Conservation (phyloP, 2,113 vertebrate genomes). For the Limnothrissa miodon region DNA sequence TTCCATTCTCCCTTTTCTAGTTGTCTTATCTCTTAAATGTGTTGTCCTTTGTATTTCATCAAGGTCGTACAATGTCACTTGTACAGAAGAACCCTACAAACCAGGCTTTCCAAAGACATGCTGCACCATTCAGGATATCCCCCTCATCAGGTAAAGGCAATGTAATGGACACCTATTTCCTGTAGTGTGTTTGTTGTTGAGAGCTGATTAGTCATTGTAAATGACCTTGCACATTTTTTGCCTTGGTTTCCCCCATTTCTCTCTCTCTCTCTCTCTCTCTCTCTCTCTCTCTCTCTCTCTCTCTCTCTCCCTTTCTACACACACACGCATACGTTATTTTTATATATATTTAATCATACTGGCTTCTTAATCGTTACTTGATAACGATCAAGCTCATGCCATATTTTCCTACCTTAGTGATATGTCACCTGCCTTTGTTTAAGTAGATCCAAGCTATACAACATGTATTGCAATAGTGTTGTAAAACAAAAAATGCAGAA, state of each 20-base stretch:
- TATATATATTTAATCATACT: too few relatives aligned
- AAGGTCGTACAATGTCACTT: constrained; percentile 90
- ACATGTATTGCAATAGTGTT: too few relatives aligned
- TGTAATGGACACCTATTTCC: neutral
- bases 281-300: too few relatives aligned
- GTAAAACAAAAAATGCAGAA: too few relatives aligned
- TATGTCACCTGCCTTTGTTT: neutral
- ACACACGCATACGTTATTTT: too few relatives aligned
- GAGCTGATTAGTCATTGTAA: neutral
- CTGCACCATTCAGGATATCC: constrained; percentile 87
- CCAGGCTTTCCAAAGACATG: constrained; percentile 87
- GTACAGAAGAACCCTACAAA: constrained; percentile 78
- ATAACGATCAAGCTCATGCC: too few relatives aligned
- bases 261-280: too few relatives aligned
- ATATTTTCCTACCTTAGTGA: too few relatives aligned
- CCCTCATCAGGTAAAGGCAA: constrained; percentile 81
- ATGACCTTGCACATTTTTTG: neutral
- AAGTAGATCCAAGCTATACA: neutral
- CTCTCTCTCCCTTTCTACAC: too few relatives aligned
- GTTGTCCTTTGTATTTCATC: neutral
- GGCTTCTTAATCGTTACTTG: too few relatives aligned
- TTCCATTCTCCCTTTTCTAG: neutral
- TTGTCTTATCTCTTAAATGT: neutral
- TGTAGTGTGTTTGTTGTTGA: neutral
- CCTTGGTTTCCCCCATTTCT: too few relatives aligned